Conservation (phyloP, 1,140 invertebrate genomes). For the Hormaphis cornu region DNA sequence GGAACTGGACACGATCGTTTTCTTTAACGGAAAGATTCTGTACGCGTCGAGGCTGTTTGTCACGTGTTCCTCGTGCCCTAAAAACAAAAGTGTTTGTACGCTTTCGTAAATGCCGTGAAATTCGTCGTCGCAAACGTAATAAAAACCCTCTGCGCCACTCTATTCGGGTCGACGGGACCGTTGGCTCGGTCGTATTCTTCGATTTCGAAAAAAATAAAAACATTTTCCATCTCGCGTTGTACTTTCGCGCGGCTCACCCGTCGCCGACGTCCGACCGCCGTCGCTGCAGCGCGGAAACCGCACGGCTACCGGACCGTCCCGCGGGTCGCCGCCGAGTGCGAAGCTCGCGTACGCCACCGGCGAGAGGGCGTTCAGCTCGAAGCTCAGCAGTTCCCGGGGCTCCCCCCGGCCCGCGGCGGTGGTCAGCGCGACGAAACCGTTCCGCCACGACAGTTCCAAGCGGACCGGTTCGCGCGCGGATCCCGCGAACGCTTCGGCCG, state of each 20-base stretch:
- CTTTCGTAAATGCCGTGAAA: too few species aligned
- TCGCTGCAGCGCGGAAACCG: neutral
- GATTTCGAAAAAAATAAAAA: too few species aligned
- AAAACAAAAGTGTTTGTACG: neutral
- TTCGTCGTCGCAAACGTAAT: too few species aligned
- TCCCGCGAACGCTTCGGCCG: neutral
- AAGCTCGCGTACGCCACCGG: neutral
- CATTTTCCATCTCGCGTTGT: too few species aligned
- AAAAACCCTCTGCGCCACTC: too few species aligned
- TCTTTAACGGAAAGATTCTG: slow-evolving; percentile 1
- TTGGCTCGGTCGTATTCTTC: too few species aligned
- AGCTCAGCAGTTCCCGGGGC: neutral
- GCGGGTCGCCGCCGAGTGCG: neutral
- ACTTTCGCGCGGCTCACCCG: too few species aligned
- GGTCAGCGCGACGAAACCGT: slow-evolving; percentile 1
- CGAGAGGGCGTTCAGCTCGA: neutral
- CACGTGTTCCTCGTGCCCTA: slow-evolving; percentile 9
- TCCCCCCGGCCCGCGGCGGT: neutral
- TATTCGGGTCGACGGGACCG: too few species aligned
- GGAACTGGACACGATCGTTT: neutral
- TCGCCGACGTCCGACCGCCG: neutral
- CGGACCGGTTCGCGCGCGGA: neutral
- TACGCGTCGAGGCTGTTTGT: neutral
- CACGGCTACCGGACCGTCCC: neutral
- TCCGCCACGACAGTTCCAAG: neutral